Evolutionary conservation across 2,888 invertebrate genomes (phyloP), one percentile per base, ranked within the genome.

Genomic region (Cryptocephalus primarius): DNA sequence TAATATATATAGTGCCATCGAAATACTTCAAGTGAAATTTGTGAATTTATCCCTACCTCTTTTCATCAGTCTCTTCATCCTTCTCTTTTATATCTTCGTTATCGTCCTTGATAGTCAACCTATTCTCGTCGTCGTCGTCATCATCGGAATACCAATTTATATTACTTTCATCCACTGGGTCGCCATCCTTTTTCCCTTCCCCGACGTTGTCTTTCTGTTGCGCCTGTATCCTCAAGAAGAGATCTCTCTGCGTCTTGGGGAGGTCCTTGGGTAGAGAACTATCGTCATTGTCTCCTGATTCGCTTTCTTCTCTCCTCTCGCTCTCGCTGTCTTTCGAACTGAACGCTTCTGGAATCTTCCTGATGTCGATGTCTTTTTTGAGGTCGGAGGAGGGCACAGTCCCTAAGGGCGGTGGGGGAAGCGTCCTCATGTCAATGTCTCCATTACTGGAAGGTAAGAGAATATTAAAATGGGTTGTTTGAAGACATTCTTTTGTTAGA

Each of bases 91-190:
- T 49, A 12, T 67, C 66, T 8, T 68, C 68, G 43, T 59, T 65
- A 47, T 69, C 71, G 14, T 61, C 73, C 44, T 72, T 66, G 32
- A 70, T 70, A 10, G 65, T 69, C 47, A 70, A 53, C 14, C 64
- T 57, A 46, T 64, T 60, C 32, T 62, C 61, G 41, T 63, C 63
- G 33, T 83, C 85, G 58, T 82, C 83, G 56, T 85, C 85, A 56
- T 87, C 87, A 63, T 86, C 87, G 1, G 87, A 88, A 63, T 88
- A 88, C 83, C 88, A 88, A 67, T 83, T 80, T 47, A 66, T 66
- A 44, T 64, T 65, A 4, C 60, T 61, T 10, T 33, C 43, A 13
- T 65, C 59, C 14, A 55, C 42, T 32, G 60, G 57, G n/a, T 56
- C 55, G 22, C 48, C 50, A 13, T 56, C 55, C 2, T 33, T 36